Evolutionary conservation across 2,888 invertebrate genomes (phyloP).

Genomic region (Drosophila robusta): DNA sequence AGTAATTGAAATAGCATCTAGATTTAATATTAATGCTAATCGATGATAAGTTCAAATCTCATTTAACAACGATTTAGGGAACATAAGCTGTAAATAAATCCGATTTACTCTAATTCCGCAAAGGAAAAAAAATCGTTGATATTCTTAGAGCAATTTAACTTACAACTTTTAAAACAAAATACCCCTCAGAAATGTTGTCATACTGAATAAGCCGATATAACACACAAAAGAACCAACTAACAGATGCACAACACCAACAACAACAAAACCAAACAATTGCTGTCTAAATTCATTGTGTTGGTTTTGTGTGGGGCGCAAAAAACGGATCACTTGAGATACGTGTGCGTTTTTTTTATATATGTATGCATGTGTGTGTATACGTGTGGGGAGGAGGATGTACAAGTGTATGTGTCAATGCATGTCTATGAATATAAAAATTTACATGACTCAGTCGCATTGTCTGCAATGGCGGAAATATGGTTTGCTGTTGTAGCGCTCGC

Average conservation of each 20-base stretch:
- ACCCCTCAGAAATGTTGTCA: conserved; percentile 31
- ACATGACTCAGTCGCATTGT: conserved; percentile 70
- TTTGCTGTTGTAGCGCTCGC: conserved; percentile 27
- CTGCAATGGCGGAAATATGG: conserved; percentile 72
- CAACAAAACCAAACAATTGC: conserved; percentile 68
- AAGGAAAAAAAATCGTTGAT: too few relatives aligned
- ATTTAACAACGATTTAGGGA: too few relatives aligned
- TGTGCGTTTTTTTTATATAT: conserved; percentile 5
- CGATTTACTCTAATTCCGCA: too few relatives aligned
- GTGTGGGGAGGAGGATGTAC: conserved; percentile 1
- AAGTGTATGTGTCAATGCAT: conserved; percentile 60
- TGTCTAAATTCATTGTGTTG: conserved; percentile 76
- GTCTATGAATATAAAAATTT: conserved; percentile 67
- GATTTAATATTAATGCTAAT: too few relatives aligned
- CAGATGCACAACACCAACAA: conserved; percentile 46
- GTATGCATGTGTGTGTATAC: conserved; percentile 2
- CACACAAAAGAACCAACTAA: conserved; percentile 43
- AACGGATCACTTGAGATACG: conserved; percentile 67
- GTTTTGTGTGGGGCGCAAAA: conserved; percentile 55
- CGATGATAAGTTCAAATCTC: too few relatives aligned
- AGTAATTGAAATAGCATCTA: too few relatives aligned
- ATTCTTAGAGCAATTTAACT: conserved; percentile 8
- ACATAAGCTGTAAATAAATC: too few relatives aligned
- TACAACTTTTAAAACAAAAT: conserved; percentile 30
- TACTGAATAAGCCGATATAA: conserved; percentile 40